Percentiles rank a stretch among this genome's conserved stretches.
Evolutionary conservation across 2,113 vertebrate species (phyloP).

Genomic region (Agelaius phoeniceus): DNA sequence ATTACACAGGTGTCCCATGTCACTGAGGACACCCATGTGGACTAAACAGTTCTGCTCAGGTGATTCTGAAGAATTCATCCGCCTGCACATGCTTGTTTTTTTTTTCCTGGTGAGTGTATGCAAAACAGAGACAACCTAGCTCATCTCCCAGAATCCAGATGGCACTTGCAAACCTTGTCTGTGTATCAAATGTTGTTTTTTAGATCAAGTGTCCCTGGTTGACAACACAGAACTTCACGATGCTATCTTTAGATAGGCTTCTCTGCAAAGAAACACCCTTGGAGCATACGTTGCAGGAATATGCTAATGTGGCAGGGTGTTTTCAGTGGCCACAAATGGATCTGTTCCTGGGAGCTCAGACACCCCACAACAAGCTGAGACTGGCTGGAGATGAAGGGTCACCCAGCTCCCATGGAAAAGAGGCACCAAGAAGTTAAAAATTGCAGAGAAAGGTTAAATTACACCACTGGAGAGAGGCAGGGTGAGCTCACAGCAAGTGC

Average conservation of each 20-base stretch:
- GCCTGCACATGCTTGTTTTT: not conserved
- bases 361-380: not conserved
- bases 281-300: constrained; percentile 35
- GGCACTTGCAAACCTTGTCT: constrained; percentile 63
- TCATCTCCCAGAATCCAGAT: constrained; percentile 59
- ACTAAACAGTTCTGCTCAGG: not conserved
- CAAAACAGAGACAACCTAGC: constrained; percentile 57
- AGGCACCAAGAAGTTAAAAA: not conserved
- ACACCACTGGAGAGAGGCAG: not conserved
- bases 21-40: not conserved
- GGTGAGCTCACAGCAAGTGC: not conserved
- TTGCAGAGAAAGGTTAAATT: not conserved
- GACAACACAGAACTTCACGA: constrained; percentile 62
- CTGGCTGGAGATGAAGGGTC: not conserved
- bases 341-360: not conserved
- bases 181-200: constrained; percentile 70
- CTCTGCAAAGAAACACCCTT: constrained; percentile 61
- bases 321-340: not conserved
- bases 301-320: constrained; percentile 37
- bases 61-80: constrained; percentile 11
- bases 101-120: not conserved
- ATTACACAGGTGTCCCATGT: not conserved
- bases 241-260: constrained; percentile 66
- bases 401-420: not conserved
- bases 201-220: constrained; percentile 68